These are phyloP conservation scores for Phoeniculus purpureus DNA, from an alignment of 2,797 vertebrate genomes.

Conservation along the genomic window DNA sequence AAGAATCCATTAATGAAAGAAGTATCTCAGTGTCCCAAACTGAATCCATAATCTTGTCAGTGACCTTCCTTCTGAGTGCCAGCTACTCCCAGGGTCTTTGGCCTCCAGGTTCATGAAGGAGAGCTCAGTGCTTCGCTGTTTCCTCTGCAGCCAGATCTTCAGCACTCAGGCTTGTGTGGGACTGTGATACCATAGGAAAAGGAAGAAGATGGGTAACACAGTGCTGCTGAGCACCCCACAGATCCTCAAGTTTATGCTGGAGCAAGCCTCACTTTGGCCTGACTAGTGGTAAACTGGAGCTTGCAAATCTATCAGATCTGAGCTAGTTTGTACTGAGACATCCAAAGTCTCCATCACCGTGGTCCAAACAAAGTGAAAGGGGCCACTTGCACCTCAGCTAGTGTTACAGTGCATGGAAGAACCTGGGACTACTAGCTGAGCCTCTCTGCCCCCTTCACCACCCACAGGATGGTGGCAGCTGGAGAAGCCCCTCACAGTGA, in stretches of 20 bases:
- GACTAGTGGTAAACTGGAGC: background rate
- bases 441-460: background rate
- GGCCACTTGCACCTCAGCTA: background rate
- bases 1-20: background rate
- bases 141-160: background rate
- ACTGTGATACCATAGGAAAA: background rate
- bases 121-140: background rate
- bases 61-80: background rate
- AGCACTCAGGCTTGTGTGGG: fast-evolving
- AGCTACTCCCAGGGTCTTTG: background rate
- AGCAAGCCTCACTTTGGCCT: background rate
- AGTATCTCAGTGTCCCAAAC: background rate
- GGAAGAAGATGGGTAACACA: background rate
- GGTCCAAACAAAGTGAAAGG: background rate
- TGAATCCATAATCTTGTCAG: background rate
- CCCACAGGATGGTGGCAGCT: background rate
- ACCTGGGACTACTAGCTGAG: background rate
- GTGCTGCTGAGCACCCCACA: background rate
- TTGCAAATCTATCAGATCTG: background rate
- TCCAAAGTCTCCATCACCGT: background rate
- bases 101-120: background rate
- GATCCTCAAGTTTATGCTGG: background rate
- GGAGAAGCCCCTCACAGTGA: fast-evolving
- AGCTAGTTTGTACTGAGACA: background rate
- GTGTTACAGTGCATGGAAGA: background rate